Conservation (phyloP, 1,140 invertebrate genomes). For the Augochlora pura region DNA sequence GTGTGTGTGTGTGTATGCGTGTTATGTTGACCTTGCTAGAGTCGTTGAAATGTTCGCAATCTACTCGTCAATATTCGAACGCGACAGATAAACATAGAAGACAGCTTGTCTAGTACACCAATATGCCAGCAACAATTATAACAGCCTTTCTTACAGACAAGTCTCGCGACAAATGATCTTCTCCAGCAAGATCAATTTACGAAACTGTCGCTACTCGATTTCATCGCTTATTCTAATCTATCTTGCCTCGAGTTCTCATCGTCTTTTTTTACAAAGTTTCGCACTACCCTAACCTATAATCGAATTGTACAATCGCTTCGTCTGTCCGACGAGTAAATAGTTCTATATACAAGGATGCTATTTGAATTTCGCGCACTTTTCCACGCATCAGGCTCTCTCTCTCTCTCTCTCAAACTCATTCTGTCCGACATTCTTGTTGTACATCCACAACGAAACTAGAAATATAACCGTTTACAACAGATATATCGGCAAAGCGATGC, state of each 20-base stretch:
- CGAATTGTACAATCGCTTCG: slow-evolving; percentile 33
- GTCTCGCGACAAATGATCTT: not conserved
- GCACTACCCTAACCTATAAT: slow-evolving; percentile 13
- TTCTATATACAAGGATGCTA: slow-evolving; percentile 41
- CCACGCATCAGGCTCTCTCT: not conserved
- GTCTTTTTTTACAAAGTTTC: not conserved
- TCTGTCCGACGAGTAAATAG: slow-evolving; percentile 1
- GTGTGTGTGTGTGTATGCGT: no score
- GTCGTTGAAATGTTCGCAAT: not conserved
- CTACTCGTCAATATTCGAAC: not conserved
- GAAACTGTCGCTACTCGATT: not conserved
- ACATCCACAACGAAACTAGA: not conserved
- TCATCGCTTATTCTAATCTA: not conserved
- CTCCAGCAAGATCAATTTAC: no score
- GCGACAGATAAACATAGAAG: not conserved
- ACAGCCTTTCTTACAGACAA: no score
- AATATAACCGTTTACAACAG: not conserved
- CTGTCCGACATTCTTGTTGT: not conserved
- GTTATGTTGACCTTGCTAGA: no score
- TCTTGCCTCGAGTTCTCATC: not conserved
- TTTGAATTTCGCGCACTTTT: not conserved
- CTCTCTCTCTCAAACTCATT: no score
- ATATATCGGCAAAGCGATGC: slow-evolving; percentile 17
- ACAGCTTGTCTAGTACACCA: not conserved
- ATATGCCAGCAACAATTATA: not conserved